Percentiles rank a stretch among this genome's conserved stretches.
Evolutionary conservation across 2,888 invertebrate genomes (phyloP).

Genomic region (Ornithoptera priamus): DNA sequence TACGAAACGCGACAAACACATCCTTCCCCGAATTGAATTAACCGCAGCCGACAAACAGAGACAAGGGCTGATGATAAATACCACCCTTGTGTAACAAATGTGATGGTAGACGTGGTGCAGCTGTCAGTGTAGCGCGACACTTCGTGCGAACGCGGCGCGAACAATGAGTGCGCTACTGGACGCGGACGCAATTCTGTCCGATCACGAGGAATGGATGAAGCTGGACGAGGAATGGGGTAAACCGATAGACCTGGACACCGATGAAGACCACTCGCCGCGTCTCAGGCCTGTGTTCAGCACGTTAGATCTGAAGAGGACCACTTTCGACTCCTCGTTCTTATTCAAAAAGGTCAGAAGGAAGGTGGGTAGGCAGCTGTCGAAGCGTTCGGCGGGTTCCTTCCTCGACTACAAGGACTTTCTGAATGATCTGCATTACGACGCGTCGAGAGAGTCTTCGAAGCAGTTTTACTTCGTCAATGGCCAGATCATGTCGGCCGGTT

Average conservation of each 20-base stretch:
- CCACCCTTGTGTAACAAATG: conserved; percentile 8
- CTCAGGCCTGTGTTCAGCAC: conserved; percentile 55
- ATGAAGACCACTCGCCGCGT: conserved; percentile 46
- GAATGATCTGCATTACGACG: conserved; percentile 47
- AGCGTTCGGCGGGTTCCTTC: conserved; percentile 42
- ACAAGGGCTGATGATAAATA: conserved; percentile 8
- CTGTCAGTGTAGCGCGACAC: conserved; percentile 10
- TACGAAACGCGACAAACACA: conserved; percentile 25
- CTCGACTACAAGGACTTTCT: conserved; percentile 62
- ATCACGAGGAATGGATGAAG: conserved; percentile 65
- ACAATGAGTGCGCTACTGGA: conserved; percentile 51
- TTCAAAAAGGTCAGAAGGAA: conserved; percentile 58
- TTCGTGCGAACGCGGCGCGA: conserved; percentile 7
- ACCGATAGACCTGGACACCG: conserved; percentile 65
- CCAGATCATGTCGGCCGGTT: conserved; percentile 60
- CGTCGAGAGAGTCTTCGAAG: conserved; percentile 43
- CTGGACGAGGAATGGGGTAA: conserved; percentile 66
- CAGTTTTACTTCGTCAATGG: conserved; percentile 59
- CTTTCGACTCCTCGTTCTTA: conserved; percentile 66
- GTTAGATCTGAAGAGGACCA: conserved; percentile 56
- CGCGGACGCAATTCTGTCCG: conserved; percentile 56
- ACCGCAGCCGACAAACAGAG: conserved; percentile 11
- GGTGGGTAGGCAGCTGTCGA: conserved; percentile 50
- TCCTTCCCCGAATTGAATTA: conserved; percentile 23
- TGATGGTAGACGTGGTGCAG: neutral